Evolutionary conservation across 2,888 invertebrate genomes (phyloP).

Genomic region (Petrolisthes manimaculis): DNA sequence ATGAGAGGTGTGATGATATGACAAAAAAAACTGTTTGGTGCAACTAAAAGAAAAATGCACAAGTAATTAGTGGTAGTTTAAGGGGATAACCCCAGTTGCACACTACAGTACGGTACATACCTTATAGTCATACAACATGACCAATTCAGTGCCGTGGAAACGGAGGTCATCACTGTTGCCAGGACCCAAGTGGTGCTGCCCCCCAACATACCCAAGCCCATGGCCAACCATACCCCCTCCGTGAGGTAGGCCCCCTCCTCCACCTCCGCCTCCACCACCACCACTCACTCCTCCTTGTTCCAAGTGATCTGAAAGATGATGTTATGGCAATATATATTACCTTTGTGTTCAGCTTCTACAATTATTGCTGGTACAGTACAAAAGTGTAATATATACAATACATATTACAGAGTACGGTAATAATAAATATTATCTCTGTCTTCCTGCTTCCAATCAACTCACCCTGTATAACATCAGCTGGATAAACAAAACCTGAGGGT

Average conservation of each 20-base stretch:
- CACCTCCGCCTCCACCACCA: conserved; percentile 49
- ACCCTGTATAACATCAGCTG: conserved; percentile 83
- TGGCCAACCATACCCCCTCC: conserved; percentile 43
- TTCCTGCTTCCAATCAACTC: conserved; percentile 60
- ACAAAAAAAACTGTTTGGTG: too few species aligned
- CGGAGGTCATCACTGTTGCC: conserved; percentile 76
- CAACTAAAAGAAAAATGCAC: too few species aligned
- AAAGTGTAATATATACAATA: too few species aligned
- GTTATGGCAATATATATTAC: too few species aligned
- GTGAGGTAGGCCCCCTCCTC: conserved; percentile 37
- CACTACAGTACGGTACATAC: conserved; percentile 70
- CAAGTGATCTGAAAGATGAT: conserved; percentile 55
- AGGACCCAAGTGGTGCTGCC: conserved; percentile 59
- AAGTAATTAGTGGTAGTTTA: too few species aligned
- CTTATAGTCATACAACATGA: conserved; percentile 95
- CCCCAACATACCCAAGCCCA: conserved; percentile 52
- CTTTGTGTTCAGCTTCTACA: too few species aligned
- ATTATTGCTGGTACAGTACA: too few species aligned
- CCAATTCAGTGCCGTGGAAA: conserved; percentile 90
- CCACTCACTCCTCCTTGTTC: conserved; percentile 47
- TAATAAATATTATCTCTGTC: neutral
- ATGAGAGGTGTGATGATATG: too few species aligned
- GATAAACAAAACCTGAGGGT: conserved; percentile 93
- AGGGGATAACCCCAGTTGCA: too few species aligned
- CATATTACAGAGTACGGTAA: too few species aligned